A percentile compares a stretch with the other conserved stretches of the same genome.
These are phyloP conservation scores for Austrofundulus limnaeus DNA, from an alignment of 2,113 vertebrate species.

Conservation along the genomic window DNA sequence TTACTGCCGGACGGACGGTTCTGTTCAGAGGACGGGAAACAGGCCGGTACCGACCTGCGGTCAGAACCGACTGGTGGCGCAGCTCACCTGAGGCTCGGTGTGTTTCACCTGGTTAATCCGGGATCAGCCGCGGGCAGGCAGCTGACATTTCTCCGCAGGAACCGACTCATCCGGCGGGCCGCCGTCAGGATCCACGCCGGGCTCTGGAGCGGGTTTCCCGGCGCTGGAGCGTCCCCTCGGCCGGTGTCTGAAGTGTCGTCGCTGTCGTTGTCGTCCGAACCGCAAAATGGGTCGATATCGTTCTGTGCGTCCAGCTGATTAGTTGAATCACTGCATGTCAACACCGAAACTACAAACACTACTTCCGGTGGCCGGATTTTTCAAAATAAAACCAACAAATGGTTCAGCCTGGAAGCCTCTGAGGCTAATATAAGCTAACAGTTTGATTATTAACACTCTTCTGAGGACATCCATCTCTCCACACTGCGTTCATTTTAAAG, in stretches of 20 bases:
- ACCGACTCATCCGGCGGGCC: background rate
- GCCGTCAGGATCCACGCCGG: background rate
- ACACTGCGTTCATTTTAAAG: fast-evolving
- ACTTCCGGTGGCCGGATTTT: constrained; percentile 36
- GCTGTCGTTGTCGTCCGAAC: constrained; percentile 10
- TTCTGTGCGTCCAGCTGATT: constrained; percentile 52
- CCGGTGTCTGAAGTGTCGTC: background rate
- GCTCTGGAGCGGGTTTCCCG: background rate
- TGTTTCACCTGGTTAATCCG: constrained; percentile 56
- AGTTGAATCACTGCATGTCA: constrained; percentile 6
- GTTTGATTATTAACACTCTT: background rate
- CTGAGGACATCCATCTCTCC: fast-evolving
- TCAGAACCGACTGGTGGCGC: background rate
- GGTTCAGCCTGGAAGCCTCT: background rate
- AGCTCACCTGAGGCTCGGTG: background rate
- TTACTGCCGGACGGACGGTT: background rate
- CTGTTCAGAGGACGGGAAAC: too few species aligned
- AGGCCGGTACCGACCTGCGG: background rate
- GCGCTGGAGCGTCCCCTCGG: background rate
- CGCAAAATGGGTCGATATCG: constrained; percentile 51
- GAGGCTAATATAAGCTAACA: background rate
- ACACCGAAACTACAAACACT: fast-evolving
- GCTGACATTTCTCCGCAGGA: constrained; percentile 38
- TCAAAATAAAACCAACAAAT: constrained; percentile 38
- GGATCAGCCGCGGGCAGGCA: constrained; percentile 49